Evolutionary conservation across 2,888 invertebrate genomes (phyloP), one percentile per base, ranked within the genome.

Genomic region (Aspidapion aeneum): DNA sequence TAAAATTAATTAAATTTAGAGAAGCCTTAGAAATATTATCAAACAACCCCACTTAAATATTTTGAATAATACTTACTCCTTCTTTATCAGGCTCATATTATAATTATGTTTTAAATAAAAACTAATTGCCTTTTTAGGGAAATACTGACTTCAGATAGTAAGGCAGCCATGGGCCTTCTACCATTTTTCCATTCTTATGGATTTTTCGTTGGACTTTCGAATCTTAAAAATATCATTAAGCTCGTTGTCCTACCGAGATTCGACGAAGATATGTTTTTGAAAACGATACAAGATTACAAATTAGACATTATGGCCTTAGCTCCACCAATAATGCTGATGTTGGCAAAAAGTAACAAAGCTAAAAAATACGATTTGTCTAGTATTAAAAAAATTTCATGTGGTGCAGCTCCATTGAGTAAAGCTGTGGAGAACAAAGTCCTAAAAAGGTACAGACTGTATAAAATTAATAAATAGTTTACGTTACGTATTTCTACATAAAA

Each of bases 271-370:
- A 76, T 83, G 16, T 93, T 90, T 74, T 81, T 94, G 50, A 83
- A 84, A 70, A 83, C 87, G 1, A 86, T 94, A 69, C 86, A 91
- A 73, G 84, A 87, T 65, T 84, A 88, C 73, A 87, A 85, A 82
- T 84, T 90, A 1, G 84, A 86, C 63, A 81, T 86, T 77, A 82
- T 88, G 1, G 86, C 87, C 16, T 78, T 92, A 67, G 94, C 94
- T 2, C 94, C 95, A 0, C 93, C 94, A 0, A 81, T 95, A 50
- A 86, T 92, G 74, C 86, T 93, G 21, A 91, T 93, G 75, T 78
- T 95, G 63, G 90, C 91, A 0, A 93, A 94, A 78, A 87, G 90
- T 75, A 90, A 92, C 0, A 79, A 90, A 57, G 88, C 94, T 2
- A 81, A 85, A n/a, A 84, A 89, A 65, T 93, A 89, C 73, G 88